Base-by-base conservation (phyloP, 92 coral and sea anemone genomes). In the Palythoa caribaeorum region DNA sequence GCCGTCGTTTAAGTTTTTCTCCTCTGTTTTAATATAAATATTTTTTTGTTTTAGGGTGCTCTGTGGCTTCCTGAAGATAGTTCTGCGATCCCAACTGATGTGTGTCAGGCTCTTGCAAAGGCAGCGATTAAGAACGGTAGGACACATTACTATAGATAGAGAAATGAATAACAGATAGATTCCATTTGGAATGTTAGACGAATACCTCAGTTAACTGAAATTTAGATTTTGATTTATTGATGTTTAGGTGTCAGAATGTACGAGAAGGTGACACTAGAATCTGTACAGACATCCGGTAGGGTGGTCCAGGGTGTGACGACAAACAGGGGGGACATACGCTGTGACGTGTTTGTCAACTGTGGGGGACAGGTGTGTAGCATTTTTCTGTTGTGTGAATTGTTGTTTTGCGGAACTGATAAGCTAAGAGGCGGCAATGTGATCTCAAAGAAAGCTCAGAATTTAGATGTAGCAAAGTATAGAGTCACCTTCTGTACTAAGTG, bases 51-150 rank as follows among this genome's bases (percentile, higher is more conserved):
- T 52, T 48, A 95, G 98, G 96, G 96, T 17, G 96, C 88, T 7
- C 83, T 95, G 80, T 95, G 98, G 98, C 76, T 95, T 9, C 98
- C 98, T 19, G 87, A 93, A 16, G 98, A 95, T 75, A 96, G 96
- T 35, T 93, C 87, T 10, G 92, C 92, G 47, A 92, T 87, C 20
- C 92, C 95, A n/a, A 92, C 88, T 87, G 98, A 95, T 83, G 89
- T 94, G 36, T 92, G 96, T 40, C 90, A 91, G 20, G 89, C 96
- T 20, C 84, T 95, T 21, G 96, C 95, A 28, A 90, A 85, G 83
- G 96, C 94, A 78, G 98, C 98, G 13, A 86, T 92, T 21, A 77
- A 76, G 71, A 91, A 92, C 84, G 98, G 98, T 95, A 57, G 86
- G 92, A 70, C 6, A 11, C 19, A 10, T 59, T 28, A 28, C 28